Base-by-base conservation (phyloP, 2,113 vertebrate genomes). In the Perognathus longimembris region DNA sequence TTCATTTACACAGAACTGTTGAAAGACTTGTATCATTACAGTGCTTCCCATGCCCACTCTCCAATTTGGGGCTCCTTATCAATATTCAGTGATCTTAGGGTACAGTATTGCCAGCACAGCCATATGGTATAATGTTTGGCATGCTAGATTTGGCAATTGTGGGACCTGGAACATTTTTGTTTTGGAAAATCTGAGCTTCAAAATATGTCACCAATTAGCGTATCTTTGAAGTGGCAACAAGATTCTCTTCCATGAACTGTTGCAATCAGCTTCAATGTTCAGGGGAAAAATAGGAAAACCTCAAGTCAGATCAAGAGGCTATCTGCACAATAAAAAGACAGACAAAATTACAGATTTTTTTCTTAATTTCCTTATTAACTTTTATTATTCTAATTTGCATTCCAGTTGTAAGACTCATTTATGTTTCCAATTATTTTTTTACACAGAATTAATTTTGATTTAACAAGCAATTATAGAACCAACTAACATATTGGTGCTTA, bases 151-250 rank as follows among this genome's bases (percentile, higher is more conserved):
- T 91, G 70, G 54, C 74, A 93, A 82, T 11, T 76, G 45, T 54
- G 34, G 36, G 30, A 92, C 28, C 30, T 89, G 84, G 38, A 83
- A 94, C 14, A 50, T 86, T 96, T 92, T 92, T 89, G 70, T 91
- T 96, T 89, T 94, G 73, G 42, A 91, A 97, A 89, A 87, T 90
- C 61, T 89, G 83, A 94, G 64, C 80, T 91, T 91, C 70, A 83
- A 90, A 93, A 94, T 84, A 95, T 96, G 77, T 89, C 91, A 83
- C 71, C 82, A 86, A 96, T 94, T 85, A 91, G 1, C 42, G 26
- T 73, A 93, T 93, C 80, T 96, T 95, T 96, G 94, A 96, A 96
- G 94, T 74, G 85, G 77, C 66, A 90, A 73, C 15, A 91, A 54
- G 76, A 90, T 88, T 95, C 88, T 93, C 80, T 93, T 80, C 24